Evolutionary conservation across 2,113 vertebrate genomes (phyloP).

Genomic region (Natator depressus): DNA sequence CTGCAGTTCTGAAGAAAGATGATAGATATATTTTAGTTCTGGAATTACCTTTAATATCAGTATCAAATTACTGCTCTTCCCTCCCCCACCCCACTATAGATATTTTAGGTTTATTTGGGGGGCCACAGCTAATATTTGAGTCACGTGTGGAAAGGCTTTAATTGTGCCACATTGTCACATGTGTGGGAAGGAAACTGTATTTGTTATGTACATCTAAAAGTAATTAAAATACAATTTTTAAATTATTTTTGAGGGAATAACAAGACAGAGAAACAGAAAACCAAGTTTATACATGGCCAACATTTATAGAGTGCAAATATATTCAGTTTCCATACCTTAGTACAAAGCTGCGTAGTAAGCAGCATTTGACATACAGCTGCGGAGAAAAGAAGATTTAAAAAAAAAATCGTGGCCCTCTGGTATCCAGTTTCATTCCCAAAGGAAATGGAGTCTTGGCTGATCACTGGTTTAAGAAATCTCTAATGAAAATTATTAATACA

Average conservation of each 20-base stretch:
- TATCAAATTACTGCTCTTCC: neutral
- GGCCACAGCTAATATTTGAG: neutral
- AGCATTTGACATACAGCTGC: neutral
- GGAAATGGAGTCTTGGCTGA: neutral
- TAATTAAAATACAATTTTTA: neutral
- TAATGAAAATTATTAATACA: neutral
- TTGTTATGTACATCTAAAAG: neutral
- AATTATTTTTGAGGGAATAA: neutral
- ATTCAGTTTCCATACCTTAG: neutral
- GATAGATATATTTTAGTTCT: neutral
- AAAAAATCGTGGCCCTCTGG: neutral
- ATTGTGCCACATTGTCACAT: neutral
- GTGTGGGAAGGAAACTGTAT: neutral
- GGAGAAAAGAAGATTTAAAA: neutral
- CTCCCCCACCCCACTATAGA: neutral
- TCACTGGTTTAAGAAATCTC: neutral
- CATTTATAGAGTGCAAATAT: neutral
- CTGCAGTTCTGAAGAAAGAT: neutral
- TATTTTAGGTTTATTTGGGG: neutral
- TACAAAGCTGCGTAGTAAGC: neutral
- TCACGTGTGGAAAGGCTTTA: neutral
- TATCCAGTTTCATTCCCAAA: neutral
- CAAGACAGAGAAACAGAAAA: neutral
- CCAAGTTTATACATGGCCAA: neutral
- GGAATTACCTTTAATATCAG: neutral